phyloP scores from a whole-genome alignment of 37 sponge, comb jelly and placozoan genomes.

The Haliclona indistincta region DNA sequence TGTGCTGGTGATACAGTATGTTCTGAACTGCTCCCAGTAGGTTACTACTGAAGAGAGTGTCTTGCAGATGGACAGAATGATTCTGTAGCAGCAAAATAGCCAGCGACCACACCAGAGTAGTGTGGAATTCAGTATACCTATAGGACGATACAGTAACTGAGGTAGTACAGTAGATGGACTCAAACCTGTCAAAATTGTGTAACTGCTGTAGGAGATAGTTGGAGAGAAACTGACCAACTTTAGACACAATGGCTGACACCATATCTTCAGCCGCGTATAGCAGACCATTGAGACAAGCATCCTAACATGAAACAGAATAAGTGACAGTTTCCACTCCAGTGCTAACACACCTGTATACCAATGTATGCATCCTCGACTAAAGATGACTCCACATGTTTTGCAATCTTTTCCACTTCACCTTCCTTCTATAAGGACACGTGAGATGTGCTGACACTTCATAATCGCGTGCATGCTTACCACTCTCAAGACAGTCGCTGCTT shows the following conservation, averaged over 20 bases:
- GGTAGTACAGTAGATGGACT: no score
- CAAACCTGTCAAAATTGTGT: conserved; percentile 25
- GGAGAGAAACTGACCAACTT: conserved; percentile 10
- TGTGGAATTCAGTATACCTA: conserved; percentile 36
- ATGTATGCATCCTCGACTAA: conserved; percentile 17
- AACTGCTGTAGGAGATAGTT: conserved; percentile 23
- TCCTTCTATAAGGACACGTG: conserved; percentile 14
- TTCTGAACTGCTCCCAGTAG: conserved; percentile 8
- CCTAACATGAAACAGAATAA: conserved; percentile 16
- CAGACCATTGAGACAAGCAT: conserved; percentile 55
- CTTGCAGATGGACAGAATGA: no score
- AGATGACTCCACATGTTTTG: conserved; percentile 51
- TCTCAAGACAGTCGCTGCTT: conserved; percentile 64
- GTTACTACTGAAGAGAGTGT: conserved; percentile 13
- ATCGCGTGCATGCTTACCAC: conserved; percentile 18
- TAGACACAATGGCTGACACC: conserved; percentile 14
- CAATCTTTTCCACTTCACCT: conserved; percentile 36
- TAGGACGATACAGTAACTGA: neutral
- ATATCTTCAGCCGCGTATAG: conserved; percentile 58
- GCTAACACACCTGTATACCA: conserved; percentile 51
- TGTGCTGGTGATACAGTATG: conserved; percentile 30
- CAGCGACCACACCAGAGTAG: conserved; percentile 35
- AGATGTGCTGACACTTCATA: neutral
- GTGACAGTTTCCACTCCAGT: no score
- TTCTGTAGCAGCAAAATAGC: conserved; percentile 15